A percentile compares a stretch with the other conserved stretches of the same genome.
These are phyloP conservation scores for Olivierus martensii DNA, from an alignment of 1,140 invertebrate genomes.

Conservation along the genomic window DNA sequence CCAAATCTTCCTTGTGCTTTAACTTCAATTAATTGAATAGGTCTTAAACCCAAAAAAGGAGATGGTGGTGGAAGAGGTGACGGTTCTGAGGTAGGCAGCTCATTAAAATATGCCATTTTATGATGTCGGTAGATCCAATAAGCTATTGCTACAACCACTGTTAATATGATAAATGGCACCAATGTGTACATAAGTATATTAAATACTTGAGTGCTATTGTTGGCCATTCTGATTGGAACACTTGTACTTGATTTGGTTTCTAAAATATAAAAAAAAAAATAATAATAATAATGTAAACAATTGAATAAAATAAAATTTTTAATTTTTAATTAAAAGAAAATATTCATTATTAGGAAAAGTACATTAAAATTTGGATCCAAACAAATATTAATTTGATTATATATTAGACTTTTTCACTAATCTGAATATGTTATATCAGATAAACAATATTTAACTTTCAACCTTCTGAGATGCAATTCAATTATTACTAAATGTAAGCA, in stretches of 20 bases:
- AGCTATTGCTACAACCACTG: conserved; percentile 33
- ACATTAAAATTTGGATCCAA: too few relatives aligned
- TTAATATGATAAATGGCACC: conserved; percentile 33
- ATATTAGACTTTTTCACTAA: too few relatives aligned
- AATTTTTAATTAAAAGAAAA: too few relatives aligned
- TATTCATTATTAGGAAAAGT: too few relatives aligned
- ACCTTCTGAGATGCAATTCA: too few relatives aligned
- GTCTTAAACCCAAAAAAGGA: conserved; percentile 25
- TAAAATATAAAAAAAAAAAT: conserved; percentile 8
- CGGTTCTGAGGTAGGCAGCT: conserved; percentile 34
- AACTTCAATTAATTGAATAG: conserved; percentile 56
- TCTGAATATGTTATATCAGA: too few relatives aligned
- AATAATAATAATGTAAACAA: too few relatives aligned
- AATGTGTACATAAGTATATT: conserved; percentile 36
- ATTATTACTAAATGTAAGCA: too few relatives aligned
- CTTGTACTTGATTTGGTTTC: conserved; percentile 27
- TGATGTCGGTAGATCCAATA: conserved; percentile 42
- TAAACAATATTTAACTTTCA: too few relatives aligned
- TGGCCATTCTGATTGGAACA: conserved; percentile 5
- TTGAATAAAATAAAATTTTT: too few relatives aligned
- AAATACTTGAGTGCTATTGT: conserved; percentile 21
- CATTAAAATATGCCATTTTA: conserved; percentile 41
- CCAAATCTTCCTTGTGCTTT: conserved; percentile 79
- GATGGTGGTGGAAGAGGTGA: conserved; percentile 28
- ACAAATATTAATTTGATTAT: too few relatives aligned